Conservation (phyloP, 2,113 vertebrate genomes). For the Zosterops pallidus region DNA sequence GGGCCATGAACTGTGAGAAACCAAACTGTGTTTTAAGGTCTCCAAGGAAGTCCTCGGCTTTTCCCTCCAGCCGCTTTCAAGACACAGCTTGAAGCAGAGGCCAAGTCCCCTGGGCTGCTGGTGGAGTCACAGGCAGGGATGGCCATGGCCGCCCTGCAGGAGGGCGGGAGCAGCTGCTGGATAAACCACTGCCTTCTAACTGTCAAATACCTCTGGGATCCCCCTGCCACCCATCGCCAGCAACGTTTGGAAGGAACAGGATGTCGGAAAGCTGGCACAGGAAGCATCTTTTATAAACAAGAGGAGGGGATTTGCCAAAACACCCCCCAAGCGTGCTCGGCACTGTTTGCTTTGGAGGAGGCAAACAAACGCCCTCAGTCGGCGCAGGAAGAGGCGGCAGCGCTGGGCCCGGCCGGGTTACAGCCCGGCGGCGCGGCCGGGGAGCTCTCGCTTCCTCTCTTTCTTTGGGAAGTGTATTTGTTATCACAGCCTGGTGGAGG, state of each 20-base stretch:
- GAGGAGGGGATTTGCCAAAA: neutral
- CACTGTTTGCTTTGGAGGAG: neutral
- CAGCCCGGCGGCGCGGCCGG: rapidly evolving
- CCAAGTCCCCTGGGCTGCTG: neutral
- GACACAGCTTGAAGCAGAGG: neutral
- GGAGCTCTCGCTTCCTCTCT: neutral
- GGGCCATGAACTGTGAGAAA: neutral
- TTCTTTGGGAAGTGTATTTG: neutral
- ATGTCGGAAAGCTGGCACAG: neutral
- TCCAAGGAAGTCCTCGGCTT: neutral
- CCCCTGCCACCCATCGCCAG: neutral
- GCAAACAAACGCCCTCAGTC: neutral
- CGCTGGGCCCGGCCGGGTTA: neutral
- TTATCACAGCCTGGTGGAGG: rapidly evolving
- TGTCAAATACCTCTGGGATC: neutral
- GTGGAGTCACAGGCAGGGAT: rapidly evolving
- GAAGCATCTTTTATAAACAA: slow-evolving; percentile 25
- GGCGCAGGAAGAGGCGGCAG: neutral
- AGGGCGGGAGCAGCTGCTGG: neutral
- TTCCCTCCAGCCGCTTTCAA: neutral
- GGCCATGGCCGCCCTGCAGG: neutral
- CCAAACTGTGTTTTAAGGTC: neutral
- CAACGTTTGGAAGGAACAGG: neutral
- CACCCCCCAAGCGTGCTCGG: neutral
- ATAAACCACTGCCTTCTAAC: rapidly evolving